Conservation (phyloP, 2,797 vertebrate genomes). For the Mormyrops attenuatus region DNA sequence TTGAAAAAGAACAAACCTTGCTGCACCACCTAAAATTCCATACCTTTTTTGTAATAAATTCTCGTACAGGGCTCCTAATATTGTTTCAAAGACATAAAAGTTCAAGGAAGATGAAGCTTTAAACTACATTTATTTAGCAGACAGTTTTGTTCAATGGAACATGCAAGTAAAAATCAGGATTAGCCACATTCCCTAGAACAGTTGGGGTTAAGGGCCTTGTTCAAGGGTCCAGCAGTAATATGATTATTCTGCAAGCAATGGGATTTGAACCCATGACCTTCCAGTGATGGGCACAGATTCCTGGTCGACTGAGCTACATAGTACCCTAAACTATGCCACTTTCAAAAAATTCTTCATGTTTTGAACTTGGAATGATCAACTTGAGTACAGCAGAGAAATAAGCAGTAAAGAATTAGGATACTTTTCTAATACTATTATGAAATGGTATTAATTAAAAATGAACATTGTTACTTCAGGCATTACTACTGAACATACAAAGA, state of each 20-base stretch:
- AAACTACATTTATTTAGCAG: not conserved
- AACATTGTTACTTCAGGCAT: not conserved
- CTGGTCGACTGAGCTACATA: not conserved
- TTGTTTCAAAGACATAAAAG: not conserved
- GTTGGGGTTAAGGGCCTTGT: not conserved
- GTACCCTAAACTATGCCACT: not conserved
- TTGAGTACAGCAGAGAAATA: not conserved
- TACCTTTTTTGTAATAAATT: not conserved
- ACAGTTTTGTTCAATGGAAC: not conserved
- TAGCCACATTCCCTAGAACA: not conserved
- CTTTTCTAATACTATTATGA: not conserved
- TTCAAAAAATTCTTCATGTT: not conserved
- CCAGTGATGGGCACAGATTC: not conserved
- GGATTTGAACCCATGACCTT: not conserved
- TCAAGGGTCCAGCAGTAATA: not conserved
- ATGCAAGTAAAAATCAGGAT: not conserved
- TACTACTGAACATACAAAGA: not conserved
- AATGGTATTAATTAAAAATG: not conserved
- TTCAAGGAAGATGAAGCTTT: not conserved
- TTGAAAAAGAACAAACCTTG: not conserved
- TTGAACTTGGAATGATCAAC: not conserved
- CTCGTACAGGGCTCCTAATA: not conserved
- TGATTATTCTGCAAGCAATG: not conserved
- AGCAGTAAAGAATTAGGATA: not conserved
- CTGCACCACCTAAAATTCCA: not conserved